Evolutionary conservation across 92 coral and sea anemone genomes (phyloP).

Genomic region (Blastomussa wellsi): DNA sequence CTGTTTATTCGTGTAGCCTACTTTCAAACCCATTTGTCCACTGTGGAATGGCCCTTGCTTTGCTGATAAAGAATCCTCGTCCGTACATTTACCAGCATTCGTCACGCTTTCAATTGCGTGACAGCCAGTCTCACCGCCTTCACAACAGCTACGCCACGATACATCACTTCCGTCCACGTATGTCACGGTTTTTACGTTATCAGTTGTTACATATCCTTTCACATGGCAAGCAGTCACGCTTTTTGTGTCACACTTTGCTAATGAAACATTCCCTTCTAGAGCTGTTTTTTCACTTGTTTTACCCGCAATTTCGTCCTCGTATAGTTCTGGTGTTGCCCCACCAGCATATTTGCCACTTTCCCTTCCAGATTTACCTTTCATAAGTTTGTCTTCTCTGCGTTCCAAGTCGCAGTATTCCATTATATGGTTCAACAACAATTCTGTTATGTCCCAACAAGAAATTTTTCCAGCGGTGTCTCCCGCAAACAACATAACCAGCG

Average conservation of each 20-base stretch:
- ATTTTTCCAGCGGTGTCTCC: slow-evolving; percentile 96
- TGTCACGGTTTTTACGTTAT: background rate
- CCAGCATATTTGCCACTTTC: background rate
- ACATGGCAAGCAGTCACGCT: background rate
- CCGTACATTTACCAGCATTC: background rate
- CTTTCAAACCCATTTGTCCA: background rate
- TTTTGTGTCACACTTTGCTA: background rate
- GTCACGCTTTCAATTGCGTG: background rate
- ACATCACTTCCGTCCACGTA: background rate
- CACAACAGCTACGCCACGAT: background rate
- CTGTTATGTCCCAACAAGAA: slow-evolving; percentile 84
- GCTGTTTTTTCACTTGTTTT: background rate
- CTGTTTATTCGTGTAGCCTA: background rate
- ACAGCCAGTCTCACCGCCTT: background rate
- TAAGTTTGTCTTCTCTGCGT: background rate
- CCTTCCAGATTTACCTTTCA: background rate
- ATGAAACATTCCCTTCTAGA: background rate
- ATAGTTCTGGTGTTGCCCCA: background rate
- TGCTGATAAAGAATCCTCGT: background rate
- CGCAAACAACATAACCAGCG: slow-evolving; percentile 72
- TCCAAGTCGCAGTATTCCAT: slow-evolving; percentile 10
- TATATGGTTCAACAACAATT: slow-evolving; percentile 51
- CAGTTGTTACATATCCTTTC: background rate
- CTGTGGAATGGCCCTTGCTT: background rate
- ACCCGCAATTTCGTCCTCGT: background rate